Conservation (phyloP, 2,797 vertebrate genomes). For the Neopelma chrysocephalum region DNA sequence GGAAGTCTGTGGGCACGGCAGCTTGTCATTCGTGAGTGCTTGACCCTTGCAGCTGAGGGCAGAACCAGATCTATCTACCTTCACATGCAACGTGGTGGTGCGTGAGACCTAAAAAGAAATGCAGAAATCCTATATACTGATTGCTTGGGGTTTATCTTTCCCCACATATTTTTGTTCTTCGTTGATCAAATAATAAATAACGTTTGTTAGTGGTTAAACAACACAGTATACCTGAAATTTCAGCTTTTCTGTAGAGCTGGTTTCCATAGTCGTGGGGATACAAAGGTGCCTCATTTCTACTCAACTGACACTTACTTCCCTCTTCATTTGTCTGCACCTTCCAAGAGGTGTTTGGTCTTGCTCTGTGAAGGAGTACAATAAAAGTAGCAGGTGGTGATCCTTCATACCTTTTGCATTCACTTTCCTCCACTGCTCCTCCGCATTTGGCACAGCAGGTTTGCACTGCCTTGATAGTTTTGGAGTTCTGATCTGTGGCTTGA, state of each 20-base stretch:
- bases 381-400: background rate
- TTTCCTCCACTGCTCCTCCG: background rate
- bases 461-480: background rate
- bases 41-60: background rate
- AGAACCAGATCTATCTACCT: background rate
- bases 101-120: background rate
- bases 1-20: background rate
- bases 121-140: background rate
- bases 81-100: background rate
- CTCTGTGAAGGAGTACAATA: background rate
- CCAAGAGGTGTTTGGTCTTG: background rate
- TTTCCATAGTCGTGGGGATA: background rate
- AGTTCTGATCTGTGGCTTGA: background rate
- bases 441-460: background rate
- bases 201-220: background rate
- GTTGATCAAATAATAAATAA: background rate
- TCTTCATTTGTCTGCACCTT: background rate
- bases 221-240: background rate
- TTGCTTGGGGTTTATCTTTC: background rate
- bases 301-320: background rate
- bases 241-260: background rate
- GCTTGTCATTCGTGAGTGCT: accelerated
- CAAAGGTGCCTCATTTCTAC: background rate
- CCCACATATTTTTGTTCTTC: background rate
- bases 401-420: background rate